Conservation (phyloP, 1,140 invertebrate genomes). For the Drosophila pectinifera region DNA sequence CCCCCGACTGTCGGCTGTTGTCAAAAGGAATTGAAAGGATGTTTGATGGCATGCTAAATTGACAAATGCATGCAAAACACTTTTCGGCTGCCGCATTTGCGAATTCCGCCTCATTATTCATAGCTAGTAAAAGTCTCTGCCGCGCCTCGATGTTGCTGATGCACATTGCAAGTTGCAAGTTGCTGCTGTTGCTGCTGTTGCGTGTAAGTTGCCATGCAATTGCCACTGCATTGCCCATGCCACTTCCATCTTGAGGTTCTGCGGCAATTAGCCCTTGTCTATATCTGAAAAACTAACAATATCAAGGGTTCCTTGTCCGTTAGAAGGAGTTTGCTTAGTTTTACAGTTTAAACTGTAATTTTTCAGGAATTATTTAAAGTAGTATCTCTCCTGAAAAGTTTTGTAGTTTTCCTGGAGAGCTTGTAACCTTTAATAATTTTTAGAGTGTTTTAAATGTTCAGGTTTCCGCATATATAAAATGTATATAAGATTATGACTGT, state of each 20-base stretch:
- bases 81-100: slow-evolving; percentile 60
- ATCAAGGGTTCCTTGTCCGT: not conserved
- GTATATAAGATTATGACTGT: no score
- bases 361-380: no score
- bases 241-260: slow-evolving; percentile 16
- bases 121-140: slow-evolving; percentile 63
- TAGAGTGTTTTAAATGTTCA: not conserved
- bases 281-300: no score
- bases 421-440: not conserved
- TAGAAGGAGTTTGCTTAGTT: not conserved
- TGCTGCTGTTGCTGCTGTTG: slow-evolving; percentile 37
- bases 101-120: slow-evolving; percentile 67
- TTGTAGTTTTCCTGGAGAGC: not conserved
- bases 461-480: not conserved
- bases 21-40: slow-evolving; percentile 80
- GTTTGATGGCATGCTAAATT: slow-evolving; percentile 81
- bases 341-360: no score
- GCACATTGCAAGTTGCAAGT: slow-evolving; percentile 1
- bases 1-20: slow-evolving; percentile 54
- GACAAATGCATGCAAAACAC: slow-evolving; percentile 71
- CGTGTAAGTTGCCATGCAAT: slow-evolving; percentile 66
- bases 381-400: no score
- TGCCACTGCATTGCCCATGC: slow-evolving; percentile 24
- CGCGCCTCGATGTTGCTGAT: not conserved
- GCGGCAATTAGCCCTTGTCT: slow-evolving; percentile 14